These are phyloP conservation scores for Scylla paramamosain DNA, from an alignment of 1,140 invertebrate genomes.

Conservation along the genomic window DNA sequence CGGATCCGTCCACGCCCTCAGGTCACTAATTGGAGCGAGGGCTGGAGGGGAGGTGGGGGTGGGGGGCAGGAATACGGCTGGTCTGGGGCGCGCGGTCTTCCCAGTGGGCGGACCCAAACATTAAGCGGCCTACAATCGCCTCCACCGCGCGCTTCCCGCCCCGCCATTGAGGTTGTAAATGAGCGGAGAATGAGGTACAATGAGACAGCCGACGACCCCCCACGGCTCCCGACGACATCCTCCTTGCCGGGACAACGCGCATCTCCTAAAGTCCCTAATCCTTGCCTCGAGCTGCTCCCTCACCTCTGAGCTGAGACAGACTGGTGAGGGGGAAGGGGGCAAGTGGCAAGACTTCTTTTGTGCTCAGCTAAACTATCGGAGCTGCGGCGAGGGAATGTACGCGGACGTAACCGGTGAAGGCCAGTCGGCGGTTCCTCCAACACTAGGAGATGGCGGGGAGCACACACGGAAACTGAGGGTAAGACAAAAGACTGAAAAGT, in stretches of 20 bases:
- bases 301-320: background rate
- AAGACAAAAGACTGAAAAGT: no score
- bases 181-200: conserved; percentile 64
- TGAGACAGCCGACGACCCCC: conserved; percentile 40
- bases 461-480: no score
- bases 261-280: background rate
- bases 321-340: no score
- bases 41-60: background rate
- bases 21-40: background rate
- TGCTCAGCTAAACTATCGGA: background rate
- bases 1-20: background rate
- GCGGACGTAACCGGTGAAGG: no score
- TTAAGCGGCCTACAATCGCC: conserved; percentile 59
- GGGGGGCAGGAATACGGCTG: background rate
- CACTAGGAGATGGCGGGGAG: no score
- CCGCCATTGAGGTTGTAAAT: conserved; percentile 59
- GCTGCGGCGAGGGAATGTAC: no score
- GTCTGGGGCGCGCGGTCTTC: background rate
- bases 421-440: no score
- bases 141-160: background rate
- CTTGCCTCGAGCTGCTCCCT: background rate
- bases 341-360: no score
- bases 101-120: conserved; percentile 44
- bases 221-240: background rate
- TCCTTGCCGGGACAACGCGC: background rate